phyloP scores from a whole-genome alignment of 2,113 vertebrate genomes.

The Petrocephalus microphthalmus region DNA sequence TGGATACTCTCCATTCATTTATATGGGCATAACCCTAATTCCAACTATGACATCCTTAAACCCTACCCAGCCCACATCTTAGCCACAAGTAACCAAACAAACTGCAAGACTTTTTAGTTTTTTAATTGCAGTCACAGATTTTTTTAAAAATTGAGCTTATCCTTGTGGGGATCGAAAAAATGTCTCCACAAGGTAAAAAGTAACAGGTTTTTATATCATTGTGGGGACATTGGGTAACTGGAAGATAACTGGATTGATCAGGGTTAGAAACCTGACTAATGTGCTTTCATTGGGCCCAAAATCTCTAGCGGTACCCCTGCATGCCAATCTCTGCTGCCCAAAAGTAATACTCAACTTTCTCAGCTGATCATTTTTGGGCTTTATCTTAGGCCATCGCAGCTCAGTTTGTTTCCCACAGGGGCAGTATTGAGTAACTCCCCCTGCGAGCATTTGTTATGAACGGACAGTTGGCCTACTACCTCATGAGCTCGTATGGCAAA shows the following conservation, averaged over 20 bases:
- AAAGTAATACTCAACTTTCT: neutral
- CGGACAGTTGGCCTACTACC: neutral
- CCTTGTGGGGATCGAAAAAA: no score
- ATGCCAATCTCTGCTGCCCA: neutral
- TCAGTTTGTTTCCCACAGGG: neutral
- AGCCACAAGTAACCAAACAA: no score
- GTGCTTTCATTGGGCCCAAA: neutral
- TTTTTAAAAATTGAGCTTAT: no score
- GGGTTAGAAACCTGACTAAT: neutral
- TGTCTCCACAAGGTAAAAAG: no score
- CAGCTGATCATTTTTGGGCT: neutral
- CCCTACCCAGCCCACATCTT: no score
- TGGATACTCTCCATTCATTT: no score
- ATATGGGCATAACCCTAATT: no score
- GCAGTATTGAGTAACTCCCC: neutral
- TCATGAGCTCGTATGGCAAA: neutral
- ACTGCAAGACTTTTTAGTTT: no score
- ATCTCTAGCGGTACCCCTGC: neutral
- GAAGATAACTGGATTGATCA: neutral
- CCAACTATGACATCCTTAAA: no score
- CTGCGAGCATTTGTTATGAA: neutral
- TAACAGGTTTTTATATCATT: no score
- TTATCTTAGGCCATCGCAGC: neutral
- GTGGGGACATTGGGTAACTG: neutral
- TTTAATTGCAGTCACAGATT: no score